A percentile compares a stretch with the other conserved stretches of the same genome.
Conservation (phyloP, 2,797 vertebrate species). For the Poeciliopsis gracilis region DNA sequence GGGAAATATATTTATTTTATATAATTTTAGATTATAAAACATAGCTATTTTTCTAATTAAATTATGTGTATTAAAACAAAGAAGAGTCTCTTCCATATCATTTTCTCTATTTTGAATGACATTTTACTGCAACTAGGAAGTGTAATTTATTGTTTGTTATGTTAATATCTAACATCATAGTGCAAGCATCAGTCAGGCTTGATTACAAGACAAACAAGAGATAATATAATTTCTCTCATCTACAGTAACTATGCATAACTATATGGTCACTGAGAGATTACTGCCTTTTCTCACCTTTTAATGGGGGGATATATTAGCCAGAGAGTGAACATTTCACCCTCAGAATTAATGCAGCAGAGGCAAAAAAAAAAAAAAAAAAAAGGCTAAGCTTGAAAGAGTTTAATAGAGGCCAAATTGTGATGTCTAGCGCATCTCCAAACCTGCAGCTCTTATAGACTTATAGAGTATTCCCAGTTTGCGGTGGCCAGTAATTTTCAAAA, state of each 20-base stretch:
- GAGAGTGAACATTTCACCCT: not conserved
- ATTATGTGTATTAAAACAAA: not conserved
- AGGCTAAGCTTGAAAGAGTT: not conserved
- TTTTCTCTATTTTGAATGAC: not conserved
- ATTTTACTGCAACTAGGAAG: constrained; percentile 4
- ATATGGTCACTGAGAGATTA: not conserved
- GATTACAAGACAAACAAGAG: not conserved
- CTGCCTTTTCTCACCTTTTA: not conserved
- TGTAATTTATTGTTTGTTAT: constrained; percentile 6
- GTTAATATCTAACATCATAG: constrained; percentile 21
- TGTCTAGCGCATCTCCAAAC: not conserved
- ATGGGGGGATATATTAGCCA: not conserved
- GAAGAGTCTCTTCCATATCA: not conserved
- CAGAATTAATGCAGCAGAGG: not conserved
- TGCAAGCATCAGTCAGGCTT: constrained; percentile 23
- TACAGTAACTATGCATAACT: not conserved
- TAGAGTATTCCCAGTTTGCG: not conserved
- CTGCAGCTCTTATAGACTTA: not conserved
- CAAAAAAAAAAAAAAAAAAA: not conserved
- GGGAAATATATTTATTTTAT: constrained; percentile 19
- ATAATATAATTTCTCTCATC: not conserved
- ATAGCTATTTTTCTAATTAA: not conserved
- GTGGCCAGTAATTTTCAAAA: not conserved
- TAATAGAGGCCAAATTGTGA: not conserved
- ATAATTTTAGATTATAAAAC: constrained; percentile 20